Conservation (phyloP, 2,888 invertebrate species). For the Anthophora plumipes region DNA sequence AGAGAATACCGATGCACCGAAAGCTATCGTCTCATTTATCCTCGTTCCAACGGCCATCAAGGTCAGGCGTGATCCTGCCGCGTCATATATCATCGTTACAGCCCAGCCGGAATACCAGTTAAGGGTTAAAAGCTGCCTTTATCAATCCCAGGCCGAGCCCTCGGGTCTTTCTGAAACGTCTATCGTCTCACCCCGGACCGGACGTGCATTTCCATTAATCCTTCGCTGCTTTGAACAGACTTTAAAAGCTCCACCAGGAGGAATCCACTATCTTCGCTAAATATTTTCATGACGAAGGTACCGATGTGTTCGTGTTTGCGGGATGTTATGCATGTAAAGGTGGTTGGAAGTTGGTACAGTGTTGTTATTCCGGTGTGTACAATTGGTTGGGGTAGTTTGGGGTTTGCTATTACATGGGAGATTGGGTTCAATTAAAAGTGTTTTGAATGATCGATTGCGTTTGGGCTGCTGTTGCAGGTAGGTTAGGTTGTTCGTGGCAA, state of each 20-base stretch:
- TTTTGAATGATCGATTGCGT: not conserved
- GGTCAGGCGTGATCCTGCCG: constrained; percentile 71
- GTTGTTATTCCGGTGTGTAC: too few species aligned
- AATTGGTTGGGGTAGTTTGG: too few species aligned
- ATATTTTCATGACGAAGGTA: constrained; percentile 30
- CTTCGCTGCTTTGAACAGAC: constrained; percentile 62
- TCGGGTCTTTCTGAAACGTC: constrained; percentile 70
- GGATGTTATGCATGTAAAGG: too few species aligned
- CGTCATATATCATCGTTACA: constrained; percentile 73
- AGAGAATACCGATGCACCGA: constrained; percentile 57
- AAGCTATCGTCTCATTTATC: constrained; percentile 68
- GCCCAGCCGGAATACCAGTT: constrained; percentile 68
- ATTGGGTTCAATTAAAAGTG: not conserved
- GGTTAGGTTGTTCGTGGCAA: not conserved
- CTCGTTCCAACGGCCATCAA: constrained; percentile 70
- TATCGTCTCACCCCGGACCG: constrained; percentile 52
- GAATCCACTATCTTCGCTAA: constrained; percentile 44
- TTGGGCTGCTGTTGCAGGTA: too few species aligned
- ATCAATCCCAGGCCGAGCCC: constrained; percentile 69
- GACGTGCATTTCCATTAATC: constrained; percentile 72
- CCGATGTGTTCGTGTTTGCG: not conserved
- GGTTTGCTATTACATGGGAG: too few species aligned
- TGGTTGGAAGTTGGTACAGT: too few species aligned
- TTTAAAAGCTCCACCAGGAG: constrained; percentile 56
- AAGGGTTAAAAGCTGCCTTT: constrained; percentile 75